Percentiles rank a stretch among this genome's conserved stretches.
Conservation (phyloP, 2,113 vertebrate genomes). For the Oncorhynchus gorbuscha region DNA sequence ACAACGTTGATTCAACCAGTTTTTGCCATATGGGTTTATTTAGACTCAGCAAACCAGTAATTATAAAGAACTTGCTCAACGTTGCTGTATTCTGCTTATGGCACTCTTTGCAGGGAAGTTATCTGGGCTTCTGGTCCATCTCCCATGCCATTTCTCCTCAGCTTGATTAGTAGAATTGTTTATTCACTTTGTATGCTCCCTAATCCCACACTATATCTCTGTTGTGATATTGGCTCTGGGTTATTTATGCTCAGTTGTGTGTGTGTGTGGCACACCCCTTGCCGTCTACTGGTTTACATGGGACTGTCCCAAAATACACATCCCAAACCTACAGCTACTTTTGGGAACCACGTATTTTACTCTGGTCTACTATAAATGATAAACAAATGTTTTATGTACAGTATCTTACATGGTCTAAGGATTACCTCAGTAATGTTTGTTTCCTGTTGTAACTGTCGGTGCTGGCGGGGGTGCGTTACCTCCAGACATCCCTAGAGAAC, state of each 20-base stretch:
- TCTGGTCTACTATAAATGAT: neutral
- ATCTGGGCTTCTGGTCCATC: neutral
- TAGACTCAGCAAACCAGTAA: no score
- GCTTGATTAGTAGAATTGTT: neutral
- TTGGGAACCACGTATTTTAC: neutral
- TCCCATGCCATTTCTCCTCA: neutral
- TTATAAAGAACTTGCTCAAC: no score
- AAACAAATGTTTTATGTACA: no score
- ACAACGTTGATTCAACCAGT: no score
- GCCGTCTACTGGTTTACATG: no score
- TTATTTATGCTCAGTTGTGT: constrained; percentile 13
- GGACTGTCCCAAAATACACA: neutral
- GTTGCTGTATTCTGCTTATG: no score
- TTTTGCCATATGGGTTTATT: no score
- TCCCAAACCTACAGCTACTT: neutral
- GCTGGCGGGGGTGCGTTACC: constrained; percentile 83
- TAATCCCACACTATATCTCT: constrained; percentile 38
- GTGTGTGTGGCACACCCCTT: no score
- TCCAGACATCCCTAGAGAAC: constrained; percentile 86
- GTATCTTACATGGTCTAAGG: no score
- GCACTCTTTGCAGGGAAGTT: neutral
- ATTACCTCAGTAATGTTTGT: constrained; percentile 2
- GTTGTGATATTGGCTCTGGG: constrained; percentile 15
- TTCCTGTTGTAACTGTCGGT: constrained; percentile 75
- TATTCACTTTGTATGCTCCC: constrained; percentile 1